Base-by-base conservation (phyloP, 2,888 invertebrate genomes). In the Leucophenga montana region DNA sequence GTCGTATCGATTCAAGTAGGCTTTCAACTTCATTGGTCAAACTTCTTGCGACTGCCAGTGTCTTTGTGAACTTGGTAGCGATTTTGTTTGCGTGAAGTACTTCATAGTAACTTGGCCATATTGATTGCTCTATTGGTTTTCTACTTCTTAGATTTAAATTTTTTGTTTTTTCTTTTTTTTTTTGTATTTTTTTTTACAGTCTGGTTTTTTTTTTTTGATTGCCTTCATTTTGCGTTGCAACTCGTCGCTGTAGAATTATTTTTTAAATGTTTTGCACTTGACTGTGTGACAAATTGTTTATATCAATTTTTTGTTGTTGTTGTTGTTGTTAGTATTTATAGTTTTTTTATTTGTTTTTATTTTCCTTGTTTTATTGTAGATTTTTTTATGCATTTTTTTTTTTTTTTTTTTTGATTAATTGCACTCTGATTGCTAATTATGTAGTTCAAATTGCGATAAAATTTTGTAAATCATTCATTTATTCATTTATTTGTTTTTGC, bases 221-320 rank as follows among this genome's bases (percentile, higher is more conserved):
- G 73, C 74, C 74, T 78, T 77, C 70, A 75, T 77, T 78, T 79
- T 79, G 68, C 71, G 33, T 71, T 56, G 56, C 56, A 22, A 68
- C 73, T 77, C 68, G 71, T 53, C 67, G 73, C 65, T 72, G 62
- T 66, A 75, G 73, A 81, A 81, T 76, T 66, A 74, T 70, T 62
- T 71, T 76, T 74, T 67, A 76, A 81, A 71, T 75, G 77, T 22
- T 83, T 77, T 83, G 80, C 78, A 77, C 83, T 81, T 81, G 80
- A 74, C 77, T 65, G 70, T 73, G 66, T 50, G 18, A 14, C n/a
- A 33, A 62, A 33, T 64, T 64, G 62, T 6, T 46, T 46, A 39
- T 20, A 4, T 4, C 39, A 3, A 6, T 39, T 11, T 18, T 50
- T 50, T 50, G n/a, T n/a, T 11, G 8, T 2, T 31, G 20, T 56